phyloP scores from a whole-genome alignment of 1,140 invertebrate genomes.

The Bradysia coprophila region DNA sequence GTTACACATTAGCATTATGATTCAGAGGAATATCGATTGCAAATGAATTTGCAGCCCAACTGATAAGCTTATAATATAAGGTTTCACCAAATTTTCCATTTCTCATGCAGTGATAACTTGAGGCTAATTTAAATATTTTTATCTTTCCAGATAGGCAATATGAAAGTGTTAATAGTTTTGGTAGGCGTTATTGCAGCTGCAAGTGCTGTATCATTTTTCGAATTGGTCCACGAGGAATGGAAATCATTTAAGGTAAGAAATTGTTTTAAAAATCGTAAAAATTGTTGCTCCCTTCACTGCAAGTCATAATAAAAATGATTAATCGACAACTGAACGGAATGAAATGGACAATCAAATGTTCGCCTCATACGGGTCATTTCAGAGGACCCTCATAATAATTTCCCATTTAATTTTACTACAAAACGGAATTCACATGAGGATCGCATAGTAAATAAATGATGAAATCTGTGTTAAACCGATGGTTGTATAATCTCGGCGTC shows the following conservation, averaged over 20 bases:
- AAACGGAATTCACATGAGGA: neutral
- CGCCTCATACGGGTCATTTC: neutral
- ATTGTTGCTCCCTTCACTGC: neutral
- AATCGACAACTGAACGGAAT: neutral
- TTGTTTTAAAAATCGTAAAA: neutral
- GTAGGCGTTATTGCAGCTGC: conserved; percentile 24
- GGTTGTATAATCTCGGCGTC: too few relatives aligned
- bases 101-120: neutral
- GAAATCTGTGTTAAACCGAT: too few relatives aligned
- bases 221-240: conserved; percentile 58
- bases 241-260: conserved; percentile 46
- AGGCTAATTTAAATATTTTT: neutral
- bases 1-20: too few relatives aligned
- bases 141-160: conserved; percentile 9
- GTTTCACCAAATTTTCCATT: too few relatives aligned
- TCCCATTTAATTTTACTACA: neutral
- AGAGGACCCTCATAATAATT: neutral
- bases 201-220: conserved; percentile 42
- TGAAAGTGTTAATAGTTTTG: conserved; percentile 28
- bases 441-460: too few relatives aligned
- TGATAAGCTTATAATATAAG: too few relatives aligned
- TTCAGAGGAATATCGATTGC: too few relatives aligned
- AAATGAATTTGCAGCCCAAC: too few relatives aligned
- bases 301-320: neutral
- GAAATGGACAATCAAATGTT: neutral